Conservation (phyloP, 2,888 invertebrate species). For the Calameuta filiformis region DNA sequence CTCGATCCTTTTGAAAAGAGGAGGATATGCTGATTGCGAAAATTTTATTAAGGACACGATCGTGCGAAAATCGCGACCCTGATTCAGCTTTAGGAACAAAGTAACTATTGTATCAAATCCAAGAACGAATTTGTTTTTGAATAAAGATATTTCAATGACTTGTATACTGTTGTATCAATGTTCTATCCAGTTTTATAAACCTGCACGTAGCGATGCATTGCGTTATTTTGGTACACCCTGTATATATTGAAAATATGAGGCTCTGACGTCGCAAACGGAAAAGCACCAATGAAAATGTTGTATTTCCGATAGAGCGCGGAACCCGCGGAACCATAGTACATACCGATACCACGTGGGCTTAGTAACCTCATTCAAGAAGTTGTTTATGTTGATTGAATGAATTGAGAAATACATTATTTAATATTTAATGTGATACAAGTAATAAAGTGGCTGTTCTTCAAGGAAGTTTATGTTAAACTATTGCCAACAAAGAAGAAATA, state of each 20-base stretch:
- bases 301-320: background rate
- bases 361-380: background rate
- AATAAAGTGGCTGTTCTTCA: background rate
- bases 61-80: background rate
- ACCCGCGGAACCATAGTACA: background rate
- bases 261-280: background rate
- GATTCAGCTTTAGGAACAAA: background rate
- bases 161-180: background rate
- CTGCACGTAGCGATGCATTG: background rate
- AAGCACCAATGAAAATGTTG: background rate
- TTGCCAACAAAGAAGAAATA: conserved; percentile 11
- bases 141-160: background rate
- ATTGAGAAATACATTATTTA: background rate
- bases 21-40: background rate
- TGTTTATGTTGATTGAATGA: background rate
- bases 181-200: background rate
- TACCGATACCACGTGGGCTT: background rate
- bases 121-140: background rate
- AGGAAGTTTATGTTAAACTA: background rate
- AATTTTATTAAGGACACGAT: background rate
- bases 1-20: background rate
- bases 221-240: background rate
- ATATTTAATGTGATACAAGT: background rate
- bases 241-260: background rate
- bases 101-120: background rate